Base-by-base conservation (phyloP, 1,140 invertebrate species). In the Panulirus ornatus region DNA sequence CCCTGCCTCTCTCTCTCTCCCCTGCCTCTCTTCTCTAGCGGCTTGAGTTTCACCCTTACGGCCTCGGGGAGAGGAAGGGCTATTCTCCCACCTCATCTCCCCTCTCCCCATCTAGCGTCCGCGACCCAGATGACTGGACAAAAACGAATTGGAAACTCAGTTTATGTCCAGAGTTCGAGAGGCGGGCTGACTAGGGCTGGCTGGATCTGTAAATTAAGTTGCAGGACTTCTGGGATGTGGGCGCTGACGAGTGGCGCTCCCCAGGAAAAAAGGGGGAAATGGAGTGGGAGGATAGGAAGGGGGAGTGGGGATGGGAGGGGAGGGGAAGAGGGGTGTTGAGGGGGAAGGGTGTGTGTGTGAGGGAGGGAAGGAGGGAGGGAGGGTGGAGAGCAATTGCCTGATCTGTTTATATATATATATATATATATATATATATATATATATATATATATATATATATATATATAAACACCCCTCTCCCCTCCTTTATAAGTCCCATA, bases 361-460 rank as follows among this genome's bases (percentile, higher is more conserved):
- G n/a, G 11, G 40, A 58, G 22, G 44, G 51, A n/a, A 34, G 16
- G 40, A 27, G 14, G 30, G 40, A 58, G 40, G 30, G 47, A 27
- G 11, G 40, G 22, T 11, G 30, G 5, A 19, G 34, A 54, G 51
- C 27, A 40, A 54, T n/a, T n/a, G n/a, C n/a, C n/a, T n/a, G n/a
- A 54, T 54, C 14, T 54, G 22, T 54, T 19, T 54, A 54, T 54
- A 54, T 54, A 54, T 54, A 54, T 36, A 73, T 36, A 36, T 34
- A 73, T 40, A 40, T 54, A 54, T 54, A 54, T 54, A 54, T 54
- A 54, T 54, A 54, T 54, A 54, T 54, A 54, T 54, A 54, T 54
- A 54, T 54, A 54, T 54, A 54, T 8, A 19, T 8, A 8, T 19
- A 6, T 47, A 14, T 5, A 47, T 36, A 70, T 6, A 19, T 70